phyloP scores from a whole-genome alignment of 2,888 invertebrate species.

The Epinotia demarniana region DNA sequence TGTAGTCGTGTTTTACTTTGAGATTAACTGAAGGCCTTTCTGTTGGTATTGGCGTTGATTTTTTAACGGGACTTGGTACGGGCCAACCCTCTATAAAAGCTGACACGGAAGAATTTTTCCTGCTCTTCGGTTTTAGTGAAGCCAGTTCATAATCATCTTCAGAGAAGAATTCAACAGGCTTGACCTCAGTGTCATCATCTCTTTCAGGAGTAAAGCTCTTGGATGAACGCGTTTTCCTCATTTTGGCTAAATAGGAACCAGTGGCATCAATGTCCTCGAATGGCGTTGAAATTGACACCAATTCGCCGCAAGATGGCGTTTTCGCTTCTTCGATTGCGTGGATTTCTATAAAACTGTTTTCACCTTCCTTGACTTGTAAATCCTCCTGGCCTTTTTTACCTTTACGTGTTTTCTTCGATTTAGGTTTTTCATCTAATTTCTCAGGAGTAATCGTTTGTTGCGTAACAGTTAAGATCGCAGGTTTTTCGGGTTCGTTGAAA shows the following conservation, averaged over 20 bases:
- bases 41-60: constrained; percentile 33
- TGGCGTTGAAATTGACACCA: constrained; percentile 76
- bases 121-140: constrained; percentile 26
- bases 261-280: constrained; percentile 67
- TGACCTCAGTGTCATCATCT: constrained; percentile 54
- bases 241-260: constrained; percentile 61
- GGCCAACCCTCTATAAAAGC: constrained; percentile 50
- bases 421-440: constrained; percentile 67
- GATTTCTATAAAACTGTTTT: constrained; percentile 79
- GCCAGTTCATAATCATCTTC: constrained; percentile 37
- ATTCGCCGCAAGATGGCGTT: constrained; percentile 66
- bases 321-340: constrained; percentile 77
- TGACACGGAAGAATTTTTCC: constrained; percentile 39
- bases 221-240: constrained; percentile 66
- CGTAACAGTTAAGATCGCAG: constrained; percentile 50
- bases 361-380: constrained; percentile 65
- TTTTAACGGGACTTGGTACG: constrained; percentile 51
- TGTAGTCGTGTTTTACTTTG: constrained; percentile 44
- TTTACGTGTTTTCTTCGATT: constrained; percentile 70
- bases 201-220: constrained; percentile 68
- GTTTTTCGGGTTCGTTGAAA: constrained; percentile 66
- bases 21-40: constrained; percentile 29
- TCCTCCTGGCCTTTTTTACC: constrained; percentile 69
- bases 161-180: constrained; percentile 51
- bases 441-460: constrained; percentile 52